phyloP scores from a whole-genome alignment of 1,140 invertebrate species.

The Drosophila littoralis region DNA sequence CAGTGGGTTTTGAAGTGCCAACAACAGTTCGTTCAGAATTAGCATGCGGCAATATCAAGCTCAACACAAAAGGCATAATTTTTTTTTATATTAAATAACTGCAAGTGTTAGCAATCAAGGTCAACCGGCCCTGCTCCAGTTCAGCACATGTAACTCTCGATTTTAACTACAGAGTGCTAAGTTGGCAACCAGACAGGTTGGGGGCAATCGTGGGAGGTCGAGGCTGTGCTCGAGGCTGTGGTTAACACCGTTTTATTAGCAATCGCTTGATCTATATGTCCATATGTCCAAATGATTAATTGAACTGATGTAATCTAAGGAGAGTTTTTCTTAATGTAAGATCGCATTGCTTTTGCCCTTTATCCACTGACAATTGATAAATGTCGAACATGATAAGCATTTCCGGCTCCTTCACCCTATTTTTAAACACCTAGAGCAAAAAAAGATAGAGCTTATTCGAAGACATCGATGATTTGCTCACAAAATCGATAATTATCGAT shows the following conservation, averaged over 20 bases:
- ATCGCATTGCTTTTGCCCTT: too few relatives aligned
- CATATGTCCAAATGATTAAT: not conserved
- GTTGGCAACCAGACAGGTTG: conserved; percentile 1
- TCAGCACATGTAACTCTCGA: conserved; percentile 20
- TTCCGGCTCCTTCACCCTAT: too few relatives aligned
- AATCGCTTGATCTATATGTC: not conserved
- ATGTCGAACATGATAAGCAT: too few relatives aligned
- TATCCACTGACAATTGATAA: too few relatives aligned
- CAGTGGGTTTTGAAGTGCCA: conserved; percentile 24
- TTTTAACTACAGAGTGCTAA: conserved; percentile 1
- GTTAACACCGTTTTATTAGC: conserved; percentile 1
- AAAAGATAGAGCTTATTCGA: too few relatives aligned
- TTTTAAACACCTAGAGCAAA: too few relatives aligned
- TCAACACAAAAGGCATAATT: conserved; percentile 10
- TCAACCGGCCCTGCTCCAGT: conserved; percentile 41
- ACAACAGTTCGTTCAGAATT: conserved; percentile 20
- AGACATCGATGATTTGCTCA: too few relatives aligned
- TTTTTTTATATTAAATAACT: conserved; percentile 2
- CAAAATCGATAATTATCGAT: too few relatives aligned
- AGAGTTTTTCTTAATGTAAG: not conserved
- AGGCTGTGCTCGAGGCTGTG: not conserved
- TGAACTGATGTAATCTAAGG: not conserved
- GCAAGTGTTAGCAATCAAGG: conserved; percentile 23
- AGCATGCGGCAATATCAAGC: conserved; percentile 17
- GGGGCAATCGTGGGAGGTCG: not conserved